Conservation (phyloP, 37 sponge, comb jelly and placozoan species). For the Beroe forskalii region DNA sequence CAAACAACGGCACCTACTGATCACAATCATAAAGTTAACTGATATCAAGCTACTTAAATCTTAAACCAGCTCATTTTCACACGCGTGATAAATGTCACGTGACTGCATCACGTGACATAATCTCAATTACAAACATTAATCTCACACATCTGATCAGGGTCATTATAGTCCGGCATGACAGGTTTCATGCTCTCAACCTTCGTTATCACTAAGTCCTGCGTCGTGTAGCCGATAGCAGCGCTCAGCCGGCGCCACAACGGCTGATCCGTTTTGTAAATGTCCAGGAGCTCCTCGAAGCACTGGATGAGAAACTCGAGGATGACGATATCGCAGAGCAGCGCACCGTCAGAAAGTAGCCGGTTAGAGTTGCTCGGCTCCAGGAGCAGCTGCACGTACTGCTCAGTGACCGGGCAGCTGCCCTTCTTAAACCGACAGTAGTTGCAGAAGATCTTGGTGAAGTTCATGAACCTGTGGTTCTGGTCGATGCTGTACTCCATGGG, state of each 20-base stretch:
- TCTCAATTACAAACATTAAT: no score
- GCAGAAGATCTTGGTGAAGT: slow-evolving; percentile 53
- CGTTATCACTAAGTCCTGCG: background rate
- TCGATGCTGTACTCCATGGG: slow-evolving; percentile 30
- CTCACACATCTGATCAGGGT: no score
- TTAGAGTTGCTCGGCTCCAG: slow-evolving; percentile 2
- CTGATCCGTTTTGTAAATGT: background rate
- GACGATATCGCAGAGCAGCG: background rate
- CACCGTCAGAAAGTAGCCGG: background rate
- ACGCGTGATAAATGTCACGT: no score
- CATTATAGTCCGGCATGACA: no score
- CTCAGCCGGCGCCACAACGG: background rate
- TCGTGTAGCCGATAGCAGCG: background rate
- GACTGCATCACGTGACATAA: no score
- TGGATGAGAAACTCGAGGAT: background rate
- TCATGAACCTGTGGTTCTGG: background rate
- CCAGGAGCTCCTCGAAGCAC: slow-evolving; percentile 36
- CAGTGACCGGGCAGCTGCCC: background rate
- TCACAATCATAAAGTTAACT: no score
- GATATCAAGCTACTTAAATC: no score
- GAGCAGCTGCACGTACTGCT: background rate
- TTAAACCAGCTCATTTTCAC: no score
- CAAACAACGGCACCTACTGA: no score
- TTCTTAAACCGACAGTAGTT: slow-evolving; percentile 6
- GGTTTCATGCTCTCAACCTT: background rate